Percentiles rank a stretch among this genome's conserved stretches.
Conservation (phyloP, 2,113 vertebrate species). For the Himantopus leucocephalus region DNA sequence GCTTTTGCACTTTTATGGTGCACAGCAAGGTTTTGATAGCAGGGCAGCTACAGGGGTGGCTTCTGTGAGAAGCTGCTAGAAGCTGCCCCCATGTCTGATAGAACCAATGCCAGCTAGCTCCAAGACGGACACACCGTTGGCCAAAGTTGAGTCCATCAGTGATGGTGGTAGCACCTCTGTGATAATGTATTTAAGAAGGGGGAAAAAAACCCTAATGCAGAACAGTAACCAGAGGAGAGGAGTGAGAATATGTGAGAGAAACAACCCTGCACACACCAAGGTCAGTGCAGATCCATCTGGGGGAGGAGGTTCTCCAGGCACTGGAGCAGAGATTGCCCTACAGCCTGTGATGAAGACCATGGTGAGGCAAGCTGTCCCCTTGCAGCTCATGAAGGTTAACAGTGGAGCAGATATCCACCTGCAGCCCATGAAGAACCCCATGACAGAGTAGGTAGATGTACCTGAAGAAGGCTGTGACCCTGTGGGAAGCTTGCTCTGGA, state of each 20-base stretch:
- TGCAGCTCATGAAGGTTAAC: neutral
- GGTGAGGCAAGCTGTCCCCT: neutral
- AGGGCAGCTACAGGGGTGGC: neutral
- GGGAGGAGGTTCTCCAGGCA: neutral
- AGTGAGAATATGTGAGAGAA: neutral
- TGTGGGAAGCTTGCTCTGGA: neutral
- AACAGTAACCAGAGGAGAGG: neutral
- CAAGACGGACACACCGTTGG: neutral
- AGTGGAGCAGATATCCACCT: neutral
- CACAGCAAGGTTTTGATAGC: neutral
- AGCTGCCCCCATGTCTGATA: neutral
- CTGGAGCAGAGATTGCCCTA: neutral
- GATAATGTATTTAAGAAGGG: neutral
- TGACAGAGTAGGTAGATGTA: neutral
- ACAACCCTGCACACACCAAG: neutral
- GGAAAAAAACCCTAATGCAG: neutral
- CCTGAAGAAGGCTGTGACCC: neutral
- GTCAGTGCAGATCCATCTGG: neutral
- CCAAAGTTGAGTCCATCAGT: neutral
- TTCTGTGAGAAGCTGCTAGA: neutral
- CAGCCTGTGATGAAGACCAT: neutral
- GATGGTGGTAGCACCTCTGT: neutral
- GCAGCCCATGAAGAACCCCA: neutral
- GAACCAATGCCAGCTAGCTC: neutral
- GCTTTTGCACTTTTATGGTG: neutral